Conservation (phyloP, 2,113 vertebrate species). For the Papio anubis region DNA sequence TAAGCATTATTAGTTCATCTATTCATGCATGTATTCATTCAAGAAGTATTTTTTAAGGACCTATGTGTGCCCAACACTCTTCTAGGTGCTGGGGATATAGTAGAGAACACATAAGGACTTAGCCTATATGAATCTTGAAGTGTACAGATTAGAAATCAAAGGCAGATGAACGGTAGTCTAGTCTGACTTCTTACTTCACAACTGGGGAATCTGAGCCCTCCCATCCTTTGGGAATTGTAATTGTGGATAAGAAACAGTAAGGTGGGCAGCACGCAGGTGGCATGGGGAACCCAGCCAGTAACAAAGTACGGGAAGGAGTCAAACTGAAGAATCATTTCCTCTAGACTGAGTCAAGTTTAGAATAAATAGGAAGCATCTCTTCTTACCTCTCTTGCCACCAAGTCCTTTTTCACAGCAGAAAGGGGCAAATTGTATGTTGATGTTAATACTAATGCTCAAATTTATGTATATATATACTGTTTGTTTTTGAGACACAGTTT, state of each 20-base stretch:
- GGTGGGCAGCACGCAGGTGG: not conserved
- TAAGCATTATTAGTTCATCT: not conserved
- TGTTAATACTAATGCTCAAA: not conserved
- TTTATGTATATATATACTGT: too few relatives aligned
- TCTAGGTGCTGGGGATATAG: not conserved
- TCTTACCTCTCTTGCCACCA: not conserved
- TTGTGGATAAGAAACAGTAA: not conserved
- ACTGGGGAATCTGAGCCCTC: not conserved
- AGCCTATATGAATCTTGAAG: not conserved
- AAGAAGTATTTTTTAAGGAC: not conserved
- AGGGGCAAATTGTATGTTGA: not conserved
- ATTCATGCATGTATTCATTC: not conserved
- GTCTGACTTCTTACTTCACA: not conserved
- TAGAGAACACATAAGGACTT: not conserved
- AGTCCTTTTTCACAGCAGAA: not conserved
- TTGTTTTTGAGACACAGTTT: too few relatives aligned
- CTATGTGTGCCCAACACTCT: not conserved
- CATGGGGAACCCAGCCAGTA: not conserved
- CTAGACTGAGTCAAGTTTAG: constrained; percentile 5
- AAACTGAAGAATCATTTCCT: not conserved
- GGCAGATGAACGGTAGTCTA: not conserved
- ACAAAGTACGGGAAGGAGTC: not conserved
- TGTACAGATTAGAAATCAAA: not conserved
- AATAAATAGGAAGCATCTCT: not conserved
- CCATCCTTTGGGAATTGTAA: not conserved